phyloP scores from a whole-genome alignment of 2,113 vertebrate genomes.

The Corydoras maculifer region DNA sequence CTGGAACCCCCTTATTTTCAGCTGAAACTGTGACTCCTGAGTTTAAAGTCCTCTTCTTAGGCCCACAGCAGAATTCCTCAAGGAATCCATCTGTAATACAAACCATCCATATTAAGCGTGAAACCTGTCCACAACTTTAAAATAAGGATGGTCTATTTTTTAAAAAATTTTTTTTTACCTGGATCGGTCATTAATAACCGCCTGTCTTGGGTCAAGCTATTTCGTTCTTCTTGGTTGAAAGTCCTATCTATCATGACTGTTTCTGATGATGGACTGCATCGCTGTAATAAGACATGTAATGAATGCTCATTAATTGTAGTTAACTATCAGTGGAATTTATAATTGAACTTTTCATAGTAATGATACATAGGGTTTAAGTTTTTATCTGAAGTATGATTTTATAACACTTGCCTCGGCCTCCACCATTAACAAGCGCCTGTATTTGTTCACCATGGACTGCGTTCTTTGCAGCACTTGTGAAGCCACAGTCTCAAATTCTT shows the following conservation, averaged over 20 bases:
- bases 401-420: slow-evolving; percentile 81
- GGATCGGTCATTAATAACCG: slow-evolving; percentile 87
- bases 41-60: slow-evolving; percentile 63
- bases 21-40: slow-evolving; percentile 13
- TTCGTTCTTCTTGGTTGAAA: slow-evolving; percentile 95
- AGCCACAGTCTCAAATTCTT: slow-evolving; percentile 85
- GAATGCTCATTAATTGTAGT: not conserved
- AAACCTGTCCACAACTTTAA: not conserved
- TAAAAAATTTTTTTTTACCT: slow-evolving; percentile 69
- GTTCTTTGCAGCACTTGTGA: slow-evolving; percentile 87
- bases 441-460: slow-evolving; percentile 94
- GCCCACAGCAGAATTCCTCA: slow-evolving; percentile 90
- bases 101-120: not conserved
- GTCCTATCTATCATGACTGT: slow-evolving; percentile 98
- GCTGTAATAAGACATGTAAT: slow-evolving; percentile 53
- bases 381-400: not conserved
- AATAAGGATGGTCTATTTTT: not conserved
- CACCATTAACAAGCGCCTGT: slow-evolving; percentile 88
- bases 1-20: slow-evolving; percentile 34
- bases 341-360: not conserved
- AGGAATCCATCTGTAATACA: slow-evolving; percentile 78
- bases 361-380: not conserved
- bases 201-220: slow-evolving; percentile 86
- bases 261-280: slow-evolving; percentile 89
- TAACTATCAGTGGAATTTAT: not conserved